Evolutionary conservation across 2,113 vertebrate species (phyloP), one percentile per base, ranked within the genome.

Genomic region (Cephalopholis sonnerati): DNA sequence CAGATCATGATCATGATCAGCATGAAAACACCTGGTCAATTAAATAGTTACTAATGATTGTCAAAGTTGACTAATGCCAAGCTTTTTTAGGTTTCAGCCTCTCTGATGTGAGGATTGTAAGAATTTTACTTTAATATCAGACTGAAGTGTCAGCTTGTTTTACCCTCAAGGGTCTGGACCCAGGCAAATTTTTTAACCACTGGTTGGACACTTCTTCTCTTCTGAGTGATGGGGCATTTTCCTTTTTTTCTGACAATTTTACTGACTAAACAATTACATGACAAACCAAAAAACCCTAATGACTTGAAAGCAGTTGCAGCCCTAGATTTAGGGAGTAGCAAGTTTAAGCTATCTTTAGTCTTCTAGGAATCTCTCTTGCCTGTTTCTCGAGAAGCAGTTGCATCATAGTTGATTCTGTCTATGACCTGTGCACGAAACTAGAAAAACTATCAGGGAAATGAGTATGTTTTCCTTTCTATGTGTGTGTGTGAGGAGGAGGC

Each of bases 351-450:
- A 24, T 24, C 41, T 84, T 79, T 55, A 22, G 0, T 20, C 22
- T 72, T 80, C 41, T 4, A 5, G 57, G 22, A 55, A 54, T 5
- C 29, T 63, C 8, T 27, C 29, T 2, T 7, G 2, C 20, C 2
- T 7, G 68, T 77, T 83, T 74, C 66, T 36, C 7, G 41, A 70
- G 67, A 85, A 88, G 67, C 0, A 9, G 16, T 77, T 83, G 44
- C 39, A 0, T 66, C 51, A 79, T 0, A 1, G 3, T 53, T 15
- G 7, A 84, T 44, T 10, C 4, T 2, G 3, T 13, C 6, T 9
- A 2, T 59, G 41, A 67, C 9, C 16, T 29, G 0, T 59, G 27
- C 18, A 50, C 7, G 4, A 54, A 29, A 3, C 7, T 22, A 10
- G 17, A 7, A 24, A 41, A 64, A 32, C 13, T 29, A 51, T 3